These are phyloP conservation scores for Laupala kohalensis DNA, from an alignment of 1,140 invertebrate species.

Conservation along the genomic window DNA sequence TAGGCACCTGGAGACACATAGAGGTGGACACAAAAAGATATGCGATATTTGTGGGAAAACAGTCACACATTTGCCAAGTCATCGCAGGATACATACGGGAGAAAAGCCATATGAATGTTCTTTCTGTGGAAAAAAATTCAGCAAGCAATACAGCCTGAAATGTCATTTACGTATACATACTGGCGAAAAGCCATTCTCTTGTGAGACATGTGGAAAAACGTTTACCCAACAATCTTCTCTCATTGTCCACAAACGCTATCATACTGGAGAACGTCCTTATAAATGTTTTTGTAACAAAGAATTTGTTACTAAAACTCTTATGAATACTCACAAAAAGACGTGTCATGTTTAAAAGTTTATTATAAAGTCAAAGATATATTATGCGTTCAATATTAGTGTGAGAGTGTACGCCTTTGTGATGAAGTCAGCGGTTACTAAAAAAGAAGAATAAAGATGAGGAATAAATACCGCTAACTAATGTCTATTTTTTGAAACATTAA, in stretches of 20 bases:
- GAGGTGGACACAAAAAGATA: conserved; percentile 33
- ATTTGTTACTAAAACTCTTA: conserved; percentile 24
- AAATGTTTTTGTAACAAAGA: conserved; percentile 24
- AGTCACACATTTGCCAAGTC: conserved; percentile 40
- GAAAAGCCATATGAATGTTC: conserved; percentile 64
- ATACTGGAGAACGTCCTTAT: conserved; percentile 29
- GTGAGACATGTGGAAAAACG: conserved; percentile 56
- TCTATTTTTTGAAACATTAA: too few relatives aligned
- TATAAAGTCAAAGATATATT: too few relatives aligned
- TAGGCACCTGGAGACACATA: conserved; percentile 43
- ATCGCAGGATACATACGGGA: conserved; percentile 63
- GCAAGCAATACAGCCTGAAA: conserved; percentile 64
- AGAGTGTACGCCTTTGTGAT: too few relatives aligned
- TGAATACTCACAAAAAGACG: too few relatives aligned
- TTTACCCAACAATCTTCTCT: conserved; percentile 57
- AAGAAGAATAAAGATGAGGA: too few relatives aligned
- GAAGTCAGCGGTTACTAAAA: too few relatives aligned
- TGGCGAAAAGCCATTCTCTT: conserved; percentile 68
- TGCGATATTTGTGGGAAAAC: conserved; percentile 32
- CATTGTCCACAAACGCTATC: conserved; percentile 43
- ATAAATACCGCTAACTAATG: too few relatives aligned
- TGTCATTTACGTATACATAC: conserved; percentile 77
- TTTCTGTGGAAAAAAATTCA: conserved; percentile 55
- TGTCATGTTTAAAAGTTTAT: too few relatives aligned
- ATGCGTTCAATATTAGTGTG: too few relatives aligned